Conservation (phyloP, 2,113 vertebrate species). For the Cyprinodon variegatus region DNA sequence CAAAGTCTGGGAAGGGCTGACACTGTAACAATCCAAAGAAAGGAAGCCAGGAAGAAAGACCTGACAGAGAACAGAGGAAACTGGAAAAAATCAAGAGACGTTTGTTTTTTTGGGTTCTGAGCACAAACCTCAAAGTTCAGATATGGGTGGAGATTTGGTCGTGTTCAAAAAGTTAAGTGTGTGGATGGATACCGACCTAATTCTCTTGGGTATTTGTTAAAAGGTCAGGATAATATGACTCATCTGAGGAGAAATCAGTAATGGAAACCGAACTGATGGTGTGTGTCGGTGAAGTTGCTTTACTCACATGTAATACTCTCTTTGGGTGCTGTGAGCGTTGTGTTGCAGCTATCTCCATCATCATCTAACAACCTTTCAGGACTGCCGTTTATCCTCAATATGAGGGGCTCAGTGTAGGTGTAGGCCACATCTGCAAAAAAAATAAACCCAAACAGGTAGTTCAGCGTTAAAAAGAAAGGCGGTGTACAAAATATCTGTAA, state of each 20-base stretch:
- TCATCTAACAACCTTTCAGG: slow-evolving; percentile 47
- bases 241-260: slow-evolving; percentile 67
- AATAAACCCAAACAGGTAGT: slow-evolving; percentile 38
- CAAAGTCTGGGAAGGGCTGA: not conserved
- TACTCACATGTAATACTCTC: slow-evolving; percentile 80
- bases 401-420: slow-evolving; percentile 71
- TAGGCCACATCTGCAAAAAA: slow-evolving; percentile 65
- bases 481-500: slow-evolving; percentile 4
- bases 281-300: slow-evolving; percentile 13
- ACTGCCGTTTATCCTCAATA: slow-evolving; percentile 68
- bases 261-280: slow-evolving; percentile 65
- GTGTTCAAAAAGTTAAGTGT: slow-evolving; percentile 38
- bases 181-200: slow-evolving; percentile 58
- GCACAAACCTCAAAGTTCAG: slow-evolving; percentile 1
- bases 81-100: not conserved
- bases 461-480: slow-evolving; percentile 3
- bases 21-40: slow-evolving; percentile 9
- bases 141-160: slow-evolving; percentile 10
- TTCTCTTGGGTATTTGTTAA: slow-evolving; percentile 67
- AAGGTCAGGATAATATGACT: slow-evolving; percentile 75
- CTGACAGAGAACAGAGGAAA: slow-evolving; percentile 1
- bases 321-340: slow-evolving; percentile 55
- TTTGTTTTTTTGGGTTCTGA: not conserved
- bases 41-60: slow-evolving; percentile 1
- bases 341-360: slow-evolving; percentile 57